phyloP scores from a whole-genome alignment of 2,888 invertebrate species.

The Acanthosepion pharaonis region DNA sequence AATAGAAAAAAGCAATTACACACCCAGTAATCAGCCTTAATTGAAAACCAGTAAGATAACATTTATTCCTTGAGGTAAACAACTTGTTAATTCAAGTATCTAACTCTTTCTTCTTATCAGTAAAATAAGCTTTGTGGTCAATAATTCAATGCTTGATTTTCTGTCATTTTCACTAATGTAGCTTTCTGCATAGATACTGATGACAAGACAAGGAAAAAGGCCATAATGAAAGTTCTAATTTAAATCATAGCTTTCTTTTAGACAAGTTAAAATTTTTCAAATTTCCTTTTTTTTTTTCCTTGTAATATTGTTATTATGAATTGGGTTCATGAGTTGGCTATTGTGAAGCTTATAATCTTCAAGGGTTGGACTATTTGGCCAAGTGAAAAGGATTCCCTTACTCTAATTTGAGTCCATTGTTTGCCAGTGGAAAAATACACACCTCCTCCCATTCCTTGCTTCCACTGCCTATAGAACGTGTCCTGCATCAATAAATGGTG shows the following conservation, averaged over 20 bases:
- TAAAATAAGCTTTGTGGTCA: neutral
- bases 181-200: neutral
- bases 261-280: neutral
- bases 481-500: neutral
- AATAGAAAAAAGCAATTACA: too few relatives aligned
- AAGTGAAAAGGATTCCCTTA: slow-evolving; percentile 13
- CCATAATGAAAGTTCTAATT: neutral
- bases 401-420: slow-evolving; percentile 33
- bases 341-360: slow-evolving; percentile 11
- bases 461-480: neutral
- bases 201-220: neutral
- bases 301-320: neutral
- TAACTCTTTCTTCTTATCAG: neutral
- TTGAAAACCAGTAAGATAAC: too few relatives aligned
- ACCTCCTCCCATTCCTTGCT: neutral
- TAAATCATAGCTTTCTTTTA: neutral
- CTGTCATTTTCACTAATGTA: neutral
- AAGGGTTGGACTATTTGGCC: slow-evolving; percentile 17
- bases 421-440: neutral
- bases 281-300: neutral
- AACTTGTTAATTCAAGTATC: too few relatives aligned
- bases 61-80: too few relatives aligned
- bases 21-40: too few relatives aligned
- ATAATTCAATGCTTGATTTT: neutral
- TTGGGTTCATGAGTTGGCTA: neutral